phyloP scores from a whole-genome alignment of 1,140 invertebrate species.

The Zaprionus tsacasi region DNA sequence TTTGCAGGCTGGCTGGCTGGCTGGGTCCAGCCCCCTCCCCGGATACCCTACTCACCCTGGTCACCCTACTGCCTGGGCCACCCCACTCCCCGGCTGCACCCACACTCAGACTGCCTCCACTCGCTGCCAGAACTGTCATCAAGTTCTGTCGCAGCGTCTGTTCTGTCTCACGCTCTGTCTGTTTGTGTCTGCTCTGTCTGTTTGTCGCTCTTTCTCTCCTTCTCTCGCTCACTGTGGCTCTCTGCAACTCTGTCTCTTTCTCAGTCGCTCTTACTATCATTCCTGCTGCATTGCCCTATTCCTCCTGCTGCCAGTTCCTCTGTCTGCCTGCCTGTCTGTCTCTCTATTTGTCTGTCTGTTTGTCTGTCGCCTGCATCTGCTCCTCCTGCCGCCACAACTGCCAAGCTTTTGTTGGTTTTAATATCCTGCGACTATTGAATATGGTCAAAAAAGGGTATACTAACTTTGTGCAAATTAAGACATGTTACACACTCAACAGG shows the following conservation, averaged over 20 bases:
- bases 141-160: slow-evolving; percentile 29
- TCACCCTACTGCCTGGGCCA: neutral
- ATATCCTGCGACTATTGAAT: no score
- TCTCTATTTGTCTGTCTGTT: slow-evolving; percentile 25
- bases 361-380: slow-evolving; percentile 44
- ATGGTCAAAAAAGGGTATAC: no score
- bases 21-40: neutral
- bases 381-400: slow-evolving; percentile 20
- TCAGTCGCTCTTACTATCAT: slow-evolving; percentile 9
- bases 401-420: slow-evolving; percentile 29
- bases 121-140: slow-evolving; percentile 39
- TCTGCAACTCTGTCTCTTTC: slow-evolving; percentile 18
- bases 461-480: no score
- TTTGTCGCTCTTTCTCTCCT: slow-evolving; percentile 34
- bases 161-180: slow-evolving; percentile 32
- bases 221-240: neutral
- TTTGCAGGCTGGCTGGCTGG: slow-evolving; percentile 32
- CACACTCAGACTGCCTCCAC: neutral
- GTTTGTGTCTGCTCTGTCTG: slow-evolving; percentile 19
- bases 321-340: neutral
- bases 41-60: neutral
- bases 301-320: neutral
- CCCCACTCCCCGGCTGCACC: neutral
- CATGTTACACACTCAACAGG: no score
- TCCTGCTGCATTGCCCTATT: slow-evolving; percentile 24